Evolutionary conservation across 2,113 vertebrate genomes (phyloP), one percentile per base, ranked within the genome.

Genomic region (Alosa alosa): DNA sequence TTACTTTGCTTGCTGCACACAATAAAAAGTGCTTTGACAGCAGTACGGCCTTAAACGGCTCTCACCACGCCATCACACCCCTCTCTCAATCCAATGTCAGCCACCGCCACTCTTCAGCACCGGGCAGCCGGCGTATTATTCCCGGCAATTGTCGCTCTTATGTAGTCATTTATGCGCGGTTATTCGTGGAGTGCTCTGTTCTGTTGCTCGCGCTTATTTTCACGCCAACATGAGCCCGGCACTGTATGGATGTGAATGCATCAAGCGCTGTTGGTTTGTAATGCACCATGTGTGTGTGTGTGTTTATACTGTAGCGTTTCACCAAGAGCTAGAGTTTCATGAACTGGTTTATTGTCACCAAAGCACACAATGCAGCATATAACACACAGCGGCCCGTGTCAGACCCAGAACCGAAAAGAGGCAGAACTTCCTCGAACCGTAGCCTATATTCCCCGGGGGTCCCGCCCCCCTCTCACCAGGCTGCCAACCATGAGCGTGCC

Each of bases 1-100:
- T 86, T 87, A 83, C 86, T 87, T 89, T 84, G 60, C 49, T 86
- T 49, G 81, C 60, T 78, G 60, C 41, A 84, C 64, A 81, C 82
- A 44, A 84, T 83, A 47, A 82, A 89, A 84, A 88, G 46, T 60
- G 82, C 84, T 82, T 86, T 85, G 86, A 87, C 81, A 86, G 84
- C 64, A 89, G 49, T 1, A 31, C 88, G 20, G 55, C 82, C 22
- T 81, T 81, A 81, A 88, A 86, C 36, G 78, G 82, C 50, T 85
- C 72, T 78, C 31, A 5, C 72, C 31, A 15, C 13, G 72, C 72
- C 72, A 78, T 78, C 72, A 78, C 31, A 11, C 13, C 68, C 11
- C 72, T 39, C 72, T 49, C 64, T 55, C 49, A 60, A 72, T 55
- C 47, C 85, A 36, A 85, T 84, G 57, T 39, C 50, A 88, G 20